Evolutionary conservation across 2,888 invertebrate genomes (phyloP).

Genomic region (Allacma fusca): DNA sequence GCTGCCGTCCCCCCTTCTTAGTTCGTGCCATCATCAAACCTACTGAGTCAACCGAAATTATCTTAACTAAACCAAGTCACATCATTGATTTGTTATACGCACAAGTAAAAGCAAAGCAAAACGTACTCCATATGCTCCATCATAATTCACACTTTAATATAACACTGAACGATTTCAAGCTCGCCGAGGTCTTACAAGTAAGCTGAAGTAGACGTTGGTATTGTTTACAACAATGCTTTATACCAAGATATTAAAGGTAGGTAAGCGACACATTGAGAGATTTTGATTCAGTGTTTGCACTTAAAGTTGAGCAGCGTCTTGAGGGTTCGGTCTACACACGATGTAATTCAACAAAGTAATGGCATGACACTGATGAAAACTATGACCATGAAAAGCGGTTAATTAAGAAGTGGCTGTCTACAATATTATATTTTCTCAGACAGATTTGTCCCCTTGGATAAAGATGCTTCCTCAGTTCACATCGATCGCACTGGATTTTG

Average conservation of each 20-base stretch:
- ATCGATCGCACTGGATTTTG: neutral
- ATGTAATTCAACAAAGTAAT: neutral
- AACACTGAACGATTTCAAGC: neutral
- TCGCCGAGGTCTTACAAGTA: neutral
- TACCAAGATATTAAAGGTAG: no score
- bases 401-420: neutral
- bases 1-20: neutral
- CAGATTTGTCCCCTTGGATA: neutral
- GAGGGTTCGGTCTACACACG: neutral
- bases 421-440: neutral
- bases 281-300: neutral
- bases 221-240: neutral
- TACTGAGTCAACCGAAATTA: neutral
- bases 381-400: neutral
- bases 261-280: no score
- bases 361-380: neutral
- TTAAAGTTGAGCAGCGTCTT: neutral
- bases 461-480: neutral
- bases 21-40: neutral
- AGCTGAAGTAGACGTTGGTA: no score
- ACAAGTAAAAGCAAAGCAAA: neutral
- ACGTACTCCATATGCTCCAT: neutral
- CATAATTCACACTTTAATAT: neutral
- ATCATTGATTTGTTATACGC: neutral
- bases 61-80: neutral